Evolutionary conservation across 2,113 vertebrate genomes (phyloP).

Genomic region (Calyptomena viridis): DNA sequence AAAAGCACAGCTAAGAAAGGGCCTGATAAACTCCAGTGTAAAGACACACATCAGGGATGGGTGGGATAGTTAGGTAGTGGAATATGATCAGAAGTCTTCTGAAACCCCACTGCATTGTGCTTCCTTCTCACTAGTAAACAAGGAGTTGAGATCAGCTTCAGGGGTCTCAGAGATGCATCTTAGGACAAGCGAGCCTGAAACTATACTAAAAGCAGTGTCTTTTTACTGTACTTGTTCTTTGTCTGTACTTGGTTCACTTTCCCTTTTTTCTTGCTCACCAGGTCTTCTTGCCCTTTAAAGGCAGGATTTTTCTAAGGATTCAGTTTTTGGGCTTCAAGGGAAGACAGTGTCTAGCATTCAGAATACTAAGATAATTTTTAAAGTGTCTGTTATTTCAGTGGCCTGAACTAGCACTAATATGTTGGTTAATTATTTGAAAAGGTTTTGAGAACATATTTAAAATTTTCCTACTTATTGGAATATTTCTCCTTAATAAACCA

Average conservation of each 20-base stretch:
- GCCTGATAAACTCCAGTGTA: no score
- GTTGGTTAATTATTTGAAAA: not conserved
- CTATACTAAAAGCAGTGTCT: not conserved
- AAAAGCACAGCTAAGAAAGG: not conserved
- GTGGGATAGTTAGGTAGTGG: not conserved
- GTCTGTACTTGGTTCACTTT: not conserved
- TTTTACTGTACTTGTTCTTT: not conserved
- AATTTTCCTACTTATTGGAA: not conserved
- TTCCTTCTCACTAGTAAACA: not conserved
- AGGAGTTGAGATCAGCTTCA: not conserved
- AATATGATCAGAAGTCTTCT: not conserved
- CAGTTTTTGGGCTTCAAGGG: not conserved
- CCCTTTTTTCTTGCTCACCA: not conserved
- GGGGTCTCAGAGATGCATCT: not conserved
- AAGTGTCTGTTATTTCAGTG: not conserved
- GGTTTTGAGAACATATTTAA: not conserved
- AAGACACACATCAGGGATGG: no score
- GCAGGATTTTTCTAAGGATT: not conserved
- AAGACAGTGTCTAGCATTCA: not conserved
- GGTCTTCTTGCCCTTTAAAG: not conserved
- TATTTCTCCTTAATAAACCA: not conserved
- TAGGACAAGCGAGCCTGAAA: not conserved
- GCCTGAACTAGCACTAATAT: not conserved
- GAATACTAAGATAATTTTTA: not conserved
- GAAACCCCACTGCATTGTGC: not conserved